phyloP scores from a whole-genome alignment of 1,140 invertebrate genomes.

The Zaprionus davidi region DNA sequence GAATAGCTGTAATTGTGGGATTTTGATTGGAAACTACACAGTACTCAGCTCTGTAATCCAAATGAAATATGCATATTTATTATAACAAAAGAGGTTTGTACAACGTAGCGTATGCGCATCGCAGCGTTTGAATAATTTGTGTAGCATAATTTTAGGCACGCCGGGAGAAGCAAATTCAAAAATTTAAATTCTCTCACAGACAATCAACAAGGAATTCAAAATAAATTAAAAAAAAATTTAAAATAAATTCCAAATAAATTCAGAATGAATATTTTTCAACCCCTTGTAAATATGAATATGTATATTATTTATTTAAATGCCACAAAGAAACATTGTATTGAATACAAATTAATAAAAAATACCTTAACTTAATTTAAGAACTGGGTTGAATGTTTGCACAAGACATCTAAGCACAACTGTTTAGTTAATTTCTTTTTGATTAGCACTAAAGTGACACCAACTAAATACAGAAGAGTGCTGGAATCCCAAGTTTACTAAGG shows the following conservation, averaged over 20 bases:
- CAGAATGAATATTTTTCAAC: too few species aligned
- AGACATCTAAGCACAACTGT: too few species aligned
- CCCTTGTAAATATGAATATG: too few species aligned
- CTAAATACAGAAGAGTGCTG: neutral
- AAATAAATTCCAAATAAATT: too few species aligned
- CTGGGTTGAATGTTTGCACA: too few species aligned
- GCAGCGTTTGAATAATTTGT: neutral
- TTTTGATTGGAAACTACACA: neutral
- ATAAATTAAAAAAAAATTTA: too few species aligned
- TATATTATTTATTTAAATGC: neutral
- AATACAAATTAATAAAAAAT: neutral
- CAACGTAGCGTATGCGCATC: slow-evolving; percentile 21
- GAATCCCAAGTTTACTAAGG: neutral
- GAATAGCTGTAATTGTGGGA: neutral
- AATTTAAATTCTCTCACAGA: too few species aligned
- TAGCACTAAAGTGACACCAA: neutral
- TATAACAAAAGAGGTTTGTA: neutral
- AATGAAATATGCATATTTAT: neutral
- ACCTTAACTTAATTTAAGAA: too few species aligned
- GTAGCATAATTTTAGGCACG: neutral
- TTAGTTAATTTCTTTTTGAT: neutral
- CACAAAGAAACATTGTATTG: neutral
- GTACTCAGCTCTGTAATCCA: neutral
- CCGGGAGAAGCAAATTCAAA: too few species aligned
- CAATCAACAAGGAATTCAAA: too few species aligned